Conservation (phyloP, 2,797 vertebrate species). For the Xenentodon cancila region DNA sequence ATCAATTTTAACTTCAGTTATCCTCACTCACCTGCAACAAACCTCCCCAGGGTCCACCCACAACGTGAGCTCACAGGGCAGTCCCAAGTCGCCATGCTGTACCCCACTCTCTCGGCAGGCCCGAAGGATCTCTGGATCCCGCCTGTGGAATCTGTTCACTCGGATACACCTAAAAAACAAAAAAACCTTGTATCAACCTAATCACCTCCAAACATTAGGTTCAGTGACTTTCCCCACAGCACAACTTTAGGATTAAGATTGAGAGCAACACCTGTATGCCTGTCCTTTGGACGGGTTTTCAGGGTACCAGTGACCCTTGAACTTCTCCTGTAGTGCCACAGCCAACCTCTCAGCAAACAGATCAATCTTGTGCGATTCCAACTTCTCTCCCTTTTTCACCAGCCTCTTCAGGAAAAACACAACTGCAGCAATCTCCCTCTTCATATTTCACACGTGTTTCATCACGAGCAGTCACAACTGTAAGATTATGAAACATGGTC, state of each 20-base stretch:
- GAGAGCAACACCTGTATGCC: slow-evolving; percentile 84
- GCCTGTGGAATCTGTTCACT: slow-evolving; percentile 71
- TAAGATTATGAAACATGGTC: background rate
- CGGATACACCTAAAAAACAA: slow-evolving; percentile 75
- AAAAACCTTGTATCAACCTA: background rate
- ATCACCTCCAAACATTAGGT: background rate
- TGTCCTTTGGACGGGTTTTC: slow-evolving; percentile 88
- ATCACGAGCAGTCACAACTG: slow-evolving; percentile 46
- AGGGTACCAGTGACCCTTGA: slow-evolving; percentile 89
- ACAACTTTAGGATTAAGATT: background rate
- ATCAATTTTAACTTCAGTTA: background rate
- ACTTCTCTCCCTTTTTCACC: slow-evolving; percentile 78
- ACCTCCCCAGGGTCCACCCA: slow-evolving; percentile 84
- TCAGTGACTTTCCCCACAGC: background rate
- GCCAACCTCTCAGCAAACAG: slow-evolving; percentile 83
- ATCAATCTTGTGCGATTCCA: slow-evolving; percentile 79
- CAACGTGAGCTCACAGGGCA: slow-evolving; percentile 78
- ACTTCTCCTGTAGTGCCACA: slow-evolving; percentile 83
- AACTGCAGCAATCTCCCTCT: slow-evolving; percentile 86
- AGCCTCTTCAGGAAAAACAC: slow-evolving; percentile 86
- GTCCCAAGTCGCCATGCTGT: slow-evolving; percentile 71
- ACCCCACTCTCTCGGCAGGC: slow-evolving; percentile 78
- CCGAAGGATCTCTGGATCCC: slow-evolving; percentile 76
- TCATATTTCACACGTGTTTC: slow-evolving; percentile 78
- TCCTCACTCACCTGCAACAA: slow-evolving; percentile 78